A percentile compares a stretch with the other conserved stretches of the same genome.
Evolutionary conservation across 2,797 vertebrate species (phyloP).

Genomic region (Mionectes olivaceus): DNA sequence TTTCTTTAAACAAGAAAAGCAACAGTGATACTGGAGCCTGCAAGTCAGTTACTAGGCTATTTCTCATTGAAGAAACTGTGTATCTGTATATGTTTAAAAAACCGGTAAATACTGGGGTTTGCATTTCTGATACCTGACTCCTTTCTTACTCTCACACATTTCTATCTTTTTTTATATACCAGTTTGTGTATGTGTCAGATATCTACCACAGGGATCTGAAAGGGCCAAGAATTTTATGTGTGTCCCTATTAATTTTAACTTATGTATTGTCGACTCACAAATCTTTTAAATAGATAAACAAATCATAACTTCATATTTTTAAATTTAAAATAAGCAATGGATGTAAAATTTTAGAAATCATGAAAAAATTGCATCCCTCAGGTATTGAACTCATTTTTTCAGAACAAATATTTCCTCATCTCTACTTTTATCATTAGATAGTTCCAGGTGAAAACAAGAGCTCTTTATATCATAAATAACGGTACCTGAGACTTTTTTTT

Average conservation of each 20-base stretch:
- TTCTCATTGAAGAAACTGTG: background rate
- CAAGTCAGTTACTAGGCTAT: background rate
- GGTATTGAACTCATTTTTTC: background rate
- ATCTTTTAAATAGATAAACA: background rate
- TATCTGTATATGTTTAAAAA: background rate
- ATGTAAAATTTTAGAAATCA: background rate
- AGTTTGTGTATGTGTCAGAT: background rate
- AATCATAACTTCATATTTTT: background rate
- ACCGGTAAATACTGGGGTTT: background rate
- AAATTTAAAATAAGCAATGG: background rate
- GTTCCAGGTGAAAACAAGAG: background rate
- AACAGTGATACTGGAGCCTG: background rate
- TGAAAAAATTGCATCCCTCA: background rate
- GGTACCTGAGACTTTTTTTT: background rate
- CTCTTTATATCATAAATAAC: background rate
- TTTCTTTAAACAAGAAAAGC: background rate
- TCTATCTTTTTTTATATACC: background rate
- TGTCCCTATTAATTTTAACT: background rate
- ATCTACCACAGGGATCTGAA: background rate
- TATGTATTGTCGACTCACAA: background rate
- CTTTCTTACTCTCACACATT: background rate
- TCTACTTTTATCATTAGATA: background rate
- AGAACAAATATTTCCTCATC: background rate
- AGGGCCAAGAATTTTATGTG: background rate
- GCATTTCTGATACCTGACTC: background rate